phyloP scores from a whole-genome alignment of 2,113 vertebrate species.

The Felis chaus region DNA sequence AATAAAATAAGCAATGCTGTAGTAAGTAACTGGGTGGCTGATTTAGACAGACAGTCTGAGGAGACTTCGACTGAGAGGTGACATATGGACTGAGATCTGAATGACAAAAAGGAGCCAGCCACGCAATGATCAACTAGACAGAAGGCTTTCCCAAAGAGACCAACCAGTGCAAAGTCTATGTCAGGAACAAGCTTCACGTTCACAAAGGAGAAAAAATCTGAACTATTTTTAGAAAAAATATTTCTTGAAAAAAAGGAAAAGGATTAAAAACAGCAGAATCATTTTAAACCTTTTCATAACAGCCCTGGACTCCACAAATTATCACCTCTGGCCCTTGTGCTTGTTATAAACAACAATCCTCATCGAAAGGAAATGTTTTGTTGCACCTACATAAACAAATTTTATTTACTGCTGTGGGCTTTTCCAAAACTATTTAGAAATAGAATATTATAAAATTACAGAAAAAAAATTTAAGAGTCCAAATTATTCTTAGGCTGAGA shows the following conservation, averaged over 20 bases:
- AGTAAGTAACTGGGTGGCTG: background rate
- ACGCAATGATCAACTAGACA: background rate
- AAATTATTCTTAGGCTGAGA: conserved; percentile 60
- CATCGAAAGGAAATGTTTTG: conserved; percentile 57
- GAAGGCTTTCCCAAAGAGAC: background rate
- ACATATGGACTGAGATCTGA: background rate
- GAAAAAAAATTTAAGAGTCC: conserved; percentile 30
- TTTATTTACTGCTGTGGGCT: conserved; percentile 55
- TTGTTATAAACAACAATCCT: conserved; percentile 21
- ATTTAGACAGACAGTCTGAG: background rate
- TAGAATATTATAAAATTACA: conserved; percentile 66
- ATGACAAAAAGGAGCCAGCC: background rate
- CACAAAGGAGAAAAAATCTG: background rate
- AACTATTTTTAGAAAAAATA: background rate
- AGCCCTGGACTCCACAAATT: background rate
- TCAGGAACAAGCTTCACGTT: background rate
- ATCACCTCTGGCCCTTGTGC: background rate
- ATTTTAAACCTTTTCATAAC: conserved; percentile 19
- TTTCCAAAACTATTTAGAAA: conserved; percentile 64
- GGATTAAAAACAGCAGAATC: background rate
- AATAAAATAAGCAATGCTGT: background rate
- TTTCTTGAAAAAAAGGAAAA: background rate
- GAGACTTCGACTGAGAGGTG: background rate
- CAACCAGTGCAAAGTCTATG: background rate
- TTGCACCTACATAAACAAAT: conserved; percentile 61